These are phyloP conservation scores for Phengaris alcon DNA, from an alignment of 2,888 invertebrate species.

Conservation along the genomic window DNA sequence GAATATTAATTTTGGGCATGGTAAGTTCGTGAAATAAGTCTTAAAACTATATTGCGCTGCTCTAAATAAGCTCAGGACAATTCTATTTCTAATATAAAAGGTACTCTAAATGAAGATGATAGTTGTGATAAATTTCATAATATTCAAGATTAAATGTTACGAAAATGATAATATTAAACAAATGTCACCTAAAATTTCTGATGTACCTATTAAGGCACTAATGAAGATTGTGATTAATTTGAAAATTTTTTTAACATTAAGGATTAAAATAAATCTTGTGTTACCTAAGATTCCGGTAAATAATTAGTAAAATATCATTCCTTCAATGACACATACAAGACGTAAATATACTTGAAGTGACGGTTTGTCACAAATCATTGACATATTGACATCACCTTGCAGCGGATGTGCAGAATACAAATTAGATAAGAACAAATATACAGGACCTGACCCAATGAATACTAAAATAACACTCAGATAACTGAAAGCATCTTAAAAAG, in stretches of 20 bases:
- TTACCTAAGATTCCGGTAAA: no score
- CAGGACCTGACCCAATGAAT: background rate
- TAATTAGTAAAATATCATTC: background rate
- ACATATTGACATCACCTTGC: background rate
- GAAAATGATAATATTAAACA: no score
- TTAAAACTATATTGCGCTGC: conserved; percentile 14
- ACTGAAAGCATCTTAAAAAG: no score
- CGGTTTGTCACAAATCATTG: conserved; percentile 8
- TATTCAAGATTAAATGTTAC: no score
- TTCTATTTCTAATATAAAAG: background rate
- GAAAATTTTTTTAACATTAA: no score
- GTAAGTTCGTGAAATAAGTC: conserved; percentile 21
- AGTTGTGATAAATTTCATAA: background rate
- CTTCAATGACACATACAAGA: background rate
- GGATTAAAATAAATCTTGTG: no score
- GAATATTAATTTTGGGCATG: conserved; percentile 27
- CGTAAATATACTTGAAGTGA: background rate
- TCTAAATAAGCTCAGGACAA: background rate
- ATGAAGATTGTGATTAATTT: no score
- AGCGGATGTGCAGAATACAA: conserved; percentile 11
- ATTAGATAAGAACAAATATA: conserved; percentile 3
- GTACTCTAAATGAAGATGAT: background rate
- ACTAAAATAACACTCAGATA: conserved; percentile 9
- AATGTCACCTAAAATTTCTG: no score
- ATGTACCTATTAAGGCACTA: no score